Percentiles rank a stretch among this genome's conserved stretches.
Evolutionary conservation across 2,888 invertebrate genomes (phyloP).

Genomic region (Acrobasis consociella): DNA sequence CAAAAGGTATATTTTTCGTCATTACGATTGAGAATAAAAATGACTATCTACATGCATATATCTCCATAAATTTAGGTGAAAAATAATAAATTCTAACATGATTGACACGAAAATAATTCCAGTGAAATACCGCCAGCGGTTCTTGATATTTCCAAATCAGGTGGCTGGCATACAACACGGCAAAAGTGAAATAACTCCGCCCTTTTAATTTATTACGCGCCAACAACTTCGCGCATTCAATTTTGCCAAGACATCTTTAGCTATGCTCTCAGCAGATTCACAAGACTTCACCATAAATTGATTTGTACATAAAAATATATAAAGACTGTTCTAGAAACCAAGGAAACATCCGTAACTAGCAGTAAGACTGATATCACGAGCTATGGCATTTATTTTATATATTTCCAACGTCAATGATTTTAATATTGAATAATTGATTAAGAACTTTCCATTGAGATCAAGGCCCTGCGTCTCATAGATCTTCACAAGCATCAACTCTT

Average conservation of each 20-base stretch:
- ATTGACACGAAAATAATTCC: constrained; percentile 41
- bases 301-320: constrained; percentile 28
- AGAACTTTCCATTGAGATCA: constrained; percentile 73
- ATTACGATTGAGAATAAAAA: constrained; percentile 37
- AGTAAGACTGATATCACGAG: constrained; percentile 40
- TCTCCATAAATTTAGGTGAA: constrained; percentile 40
- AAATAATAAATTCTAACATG: constrained; percentile 46
- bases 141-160: constrained; percentile 34
- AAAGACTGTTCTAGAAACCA: constrained; percentile 7
- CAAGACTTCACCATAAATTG: constrained; percentile 29
- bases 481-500: constrained; percentile 61
- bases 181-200: too few species aligned
- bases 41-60: constrained; percentile 50
- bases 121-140: constrained; percentile 66
- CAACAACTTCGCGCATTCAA: too few species aligned
- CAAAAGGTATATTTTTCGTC: constrained; percentile 33
- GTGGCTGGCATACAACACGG: too few species aligned
- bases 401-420: constrained; percentile 54
- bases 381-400: constrained; percentile 49
- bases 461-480: constrained; percentile 60
- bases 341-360: constrained; percentile 25
- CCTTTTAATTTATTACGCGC: too few species aligned
- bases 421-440: constrained; percentile 54
- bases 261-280: background rate
- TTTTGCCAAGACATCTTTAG: too few species aligned